Conservation (phyloP, 1,140 invertebrate genomes). For the Fopius arisanus region DNA sequence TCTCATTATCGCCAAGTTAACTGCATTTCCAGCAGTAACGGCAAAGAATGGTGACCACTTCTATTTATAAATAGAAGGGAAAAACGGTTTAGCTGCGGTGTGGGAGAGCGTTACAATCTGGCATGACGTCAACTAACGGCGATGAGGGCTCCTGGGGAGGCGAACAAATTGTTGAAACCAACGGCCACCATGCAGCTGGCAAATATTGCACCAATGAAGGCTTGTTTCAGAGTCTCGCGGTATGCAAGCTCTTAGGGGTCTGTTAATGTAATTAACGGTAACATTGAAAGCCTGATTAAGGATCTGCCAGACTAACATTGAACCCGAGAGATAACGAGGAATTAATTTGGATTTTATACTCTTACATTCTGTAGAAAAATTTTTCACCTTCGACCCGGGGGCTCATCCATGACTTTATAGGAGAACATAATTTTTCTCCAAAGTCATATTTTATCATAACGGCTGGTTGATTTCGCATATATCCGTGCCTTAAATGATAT, state of each 20-base stretch:
- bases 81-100: neutral
- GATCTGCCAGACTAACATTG: constrained; percentile 71
- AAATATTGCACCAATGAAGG: constrained; percentile 34
- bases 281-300: constrained; percentile 70
- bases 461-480: too few species aligned
- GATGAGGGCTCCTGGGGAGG: constrained; percentile 21
- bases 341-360: too few species aligned
- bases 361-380: too few species aligned
- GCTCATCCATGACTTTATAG: too few species aligned
- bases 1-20: constrained; percentile 73
- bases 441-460: too few species aligned
- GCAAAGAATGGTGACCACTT: constrained; percentile 69
- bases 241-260: constrained; percentile 63
- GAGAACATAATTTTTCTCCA: too few species aligned
- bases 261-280: constrained; percentile 70
- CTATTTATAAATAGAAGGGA: constrained; percentile 22
- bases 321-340: too few species aligned
- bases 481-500: too few species aligned
- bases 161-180: constrained; percentile 51
- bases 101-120: neutral
- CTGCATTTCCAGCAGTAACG: constrained; percentile 69
- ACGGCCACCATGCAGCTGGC: constrained; percentile 35
- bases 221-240: constrained; percentile 29
- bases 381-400: too few species aligned
- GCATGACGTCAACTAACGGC: constrained; percentile 29